Base-by-base conservation (phyloP, 2,113 vertebrate species). In the Regulus satrapa region DNA sequence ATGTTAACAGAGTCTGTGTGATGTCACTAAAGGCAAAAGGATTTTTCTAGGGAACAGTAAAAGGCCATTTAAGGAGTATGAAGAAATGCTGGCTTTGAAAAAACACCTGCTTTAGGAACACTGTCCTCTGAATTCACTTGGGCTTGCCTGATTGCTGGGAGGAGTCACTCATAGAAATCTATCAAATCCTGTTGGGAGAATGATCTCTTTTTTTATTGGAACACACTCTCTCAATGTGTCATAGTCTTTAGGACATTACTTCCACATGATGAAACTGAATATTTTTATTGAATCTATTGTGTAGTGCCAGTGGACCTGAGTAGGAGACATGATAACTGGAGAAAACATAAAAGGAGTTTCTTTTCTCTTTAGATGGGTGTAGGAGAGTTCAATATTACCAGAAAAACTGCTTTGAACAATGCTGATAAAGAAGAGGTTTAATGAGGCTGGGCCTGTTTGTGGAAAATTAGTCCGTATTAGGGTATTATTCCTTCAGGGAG, bases 401-500 rank as follows among this genome's bases (percentile, higher is more conserved):
- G 78, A 55, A 91, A 92, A 95, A 64, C 41, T 45, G 81, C 95
- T 96, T 97, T 96, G 92, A 96, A 97, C 95, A 97, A 88, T 97
- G 80, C 69, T 94, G 63, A 92, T 95, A 91, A 95, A 94, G 88
- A 93, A 52, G 56, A 88, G 59, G 68, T 91, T 97, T 97, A 92
- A 96, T 92, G 92, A 97, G 85, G 91, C 95, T 88, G 93, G 66
- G 88, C 75, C 68, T 94, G 89, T 97, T 97, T 95, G 96, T 28
- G 1, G 94, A 95, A 98, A 98, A 97, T 97, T 95, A 96, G 95
- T 94, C 87, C 19, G 77, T 89, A 93, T 98, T 97, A 95, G 94
- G 94, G 84, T 98, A 92, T 89, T 97, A 95, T 96, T 98, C 96
- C 97, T 98, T 92, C 88, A 96, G 96, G 97, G 97, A 94, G 80